Conservation (phyloP, 92 coral and sea anemone genomes). For the Epizoanthus fatuus region DNA sequence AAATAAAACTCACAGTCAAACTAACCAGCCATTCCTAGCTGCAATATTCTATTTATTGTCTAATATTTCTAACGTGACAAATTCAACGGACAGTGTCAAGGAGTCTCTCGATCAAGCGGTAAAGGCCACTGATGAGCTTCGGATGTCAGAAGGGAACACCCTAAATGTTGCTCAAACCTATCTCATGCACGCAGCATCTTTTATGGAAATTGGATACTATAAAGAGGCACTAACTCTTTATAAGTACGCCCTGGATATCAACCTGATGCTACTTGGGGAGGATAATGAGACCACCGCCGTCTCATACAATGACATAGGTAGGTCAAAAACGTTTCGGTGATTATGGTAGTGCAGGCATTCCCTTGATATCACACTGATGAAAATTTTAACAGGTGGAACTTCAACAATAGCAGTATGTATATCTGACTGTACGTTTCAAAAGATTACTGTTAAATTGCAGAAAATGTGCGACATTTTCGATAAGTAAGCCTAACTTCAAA, state of each 20-base stretch:
- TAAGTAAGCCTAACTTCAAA: too few species aligned
- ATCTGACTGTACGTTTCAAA: too few species aligned
- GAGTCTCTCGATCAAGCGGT: background rate
- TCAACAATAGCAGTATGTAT: too few species aligned
- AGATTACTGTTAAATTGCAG: too few species aligned
- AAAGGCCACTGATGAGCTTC: background rate
- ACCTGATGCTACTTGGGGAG: background rate
- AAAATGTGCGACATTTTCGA: too few species aligned
- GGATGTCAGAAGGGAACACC: background rate
- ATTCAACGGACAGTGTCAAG: background rate
- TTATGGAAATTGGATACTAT: background rate
- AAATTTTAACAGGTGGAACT: too few species aligned
- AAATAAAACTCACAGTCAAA: background rate
- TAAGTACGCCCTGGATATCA: background rate
- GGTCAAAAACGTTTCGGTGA: background rate
- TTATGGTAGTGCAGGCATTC: too few species aligned
- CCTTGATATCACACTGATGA: too few species aligned
- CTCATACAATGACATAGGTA: background rate
- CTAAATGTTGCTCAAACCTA: background rate
- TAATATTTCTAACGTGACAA: background rate
- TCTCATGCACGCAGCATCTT: background rate
- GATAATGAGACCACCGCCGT: background rate
- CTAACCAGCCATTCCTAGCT: background rate
- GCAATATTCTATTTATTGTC: background rate
- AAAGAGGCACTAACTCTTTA: constrained; percentile 3